Base-by-base conservation (phyloP, 2,888 invertebrate species). In the Torymus texanus region DNA sequence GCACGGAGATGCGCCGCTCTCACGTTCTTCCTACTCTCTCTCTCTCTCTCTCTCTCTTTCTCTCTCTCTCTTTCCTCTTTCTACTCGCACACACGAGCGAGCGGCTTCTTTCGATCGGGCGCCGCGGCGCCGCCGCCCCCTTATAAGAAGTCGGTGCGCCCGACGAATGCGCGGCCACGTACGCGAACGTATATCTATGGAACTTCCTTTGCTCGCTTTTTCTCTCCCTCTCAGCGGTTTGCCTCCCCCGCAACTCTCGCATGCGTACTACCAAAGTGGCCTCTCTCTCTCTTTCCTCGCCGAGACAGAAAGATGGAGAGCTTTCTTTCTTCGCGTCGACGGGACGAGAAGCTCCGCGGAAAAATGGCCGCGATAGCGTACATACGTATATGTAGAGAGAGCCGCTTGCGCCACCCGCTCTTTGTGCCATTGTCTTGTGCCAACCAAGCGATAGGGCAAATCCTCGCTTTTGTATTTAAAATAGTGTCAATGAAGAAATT, bases 11-110 rank as follows among this genome's bases (percentile, higher is more conserved):
- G 63, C 77, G 29, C 13, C 50, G 41, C 41, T 84, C 83, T 82
- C 85, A 84, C 85, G 84, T 82, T 83, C 84, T 82, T 79, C 73
- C 58, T 71, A 75, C 61, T 72, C 56, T 24, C 58, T 16, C n/a
- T n/a, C 68, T 56, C 67, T 21, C n/a, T 10, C 59, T 18, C 21
- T 16, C n/a, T 65, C 55, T 72, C 13, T 66, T 59, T 51, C 65
- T n/a, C 41, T n/a, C n/a, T 53, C n/a, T 65, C 55, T 72, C 13
- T 66, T 59, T 51, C 65, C 41, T n/a, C n/a, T 53, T 55, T 50
- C 71, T 50, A 14, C 21, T 72, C n/a, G 41, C 41, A 41, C 41
- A 41, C 41, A 41, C 41, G 41, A 41, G 41, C 41, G 41, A 41
- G 41, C 29, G 11, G n/a, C 55, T 78, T 61, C 72, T 73, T 78